phyloP scores from a whole-genome alignment of 1,140 invertebrate species.

The Drosophila biarmipes region DNA sequence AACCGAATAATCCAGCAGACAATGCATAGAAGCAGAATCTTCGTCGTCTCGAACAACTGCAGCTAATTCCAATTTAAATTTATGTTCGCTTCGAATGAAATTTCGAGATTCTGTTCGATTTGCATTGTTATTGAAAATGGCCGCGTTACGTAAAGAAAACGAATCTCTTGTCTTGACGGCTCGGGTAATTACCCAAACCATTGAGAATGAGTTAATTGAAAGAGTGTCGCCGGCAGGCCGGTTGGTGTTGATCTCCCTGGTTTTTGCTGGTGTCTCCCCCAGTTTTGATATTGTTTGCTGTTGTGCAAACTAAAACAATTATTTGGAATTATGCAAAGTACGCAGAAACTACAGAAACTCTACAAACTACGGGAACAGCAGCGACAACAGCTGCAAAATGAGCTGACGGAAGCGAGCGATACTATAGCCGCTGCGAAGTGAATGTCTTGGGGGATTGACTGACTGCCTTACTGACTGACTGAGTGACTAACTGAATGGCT shows the following conservation, averaged over 20 bases:
- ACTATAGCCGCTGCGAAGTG: conserved; percentile 46
- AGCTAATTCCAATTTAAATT: conserved; percentile 68
- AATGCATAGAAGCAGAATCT: conserved; percentile 64
- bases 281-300: conserved; percentile 69
- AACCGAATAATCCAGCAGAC: conserved; percentile 49
- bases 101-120: conserved; percentile 60
- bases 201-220: conserved; percentile 70
- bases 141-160: conserved; percentile 29
- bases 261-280: conserved; percentile 16
- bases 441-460: conserved; percentile 56
- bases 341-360: conserved; percentile 59
- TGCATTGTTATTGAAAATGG: conserved; percentile 66
- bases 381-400: conserved; percentile 67
- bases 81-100: conserved; percentile 62
- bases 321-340: conserved; percentile 78
- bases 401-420: conserved; percentile 70
- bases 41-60: conserved; percentile 5
- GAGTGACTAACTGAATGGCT: conserved; percentile 27
- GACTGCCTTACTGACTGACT: conserved; percentile 36
- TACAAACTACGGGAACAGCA: conserved; percentile 34
- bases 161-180: conserved; percentile 25
- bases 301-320: conserved; percentile 80
- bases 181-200: conserved; percentile 47
- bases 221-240: conserved; percentile 61
- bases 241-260: conserved; percentile 32